Conservation (phyloP, 2,888 invertebrate genomes). For the Hypselothyrea guttata region DNA sequence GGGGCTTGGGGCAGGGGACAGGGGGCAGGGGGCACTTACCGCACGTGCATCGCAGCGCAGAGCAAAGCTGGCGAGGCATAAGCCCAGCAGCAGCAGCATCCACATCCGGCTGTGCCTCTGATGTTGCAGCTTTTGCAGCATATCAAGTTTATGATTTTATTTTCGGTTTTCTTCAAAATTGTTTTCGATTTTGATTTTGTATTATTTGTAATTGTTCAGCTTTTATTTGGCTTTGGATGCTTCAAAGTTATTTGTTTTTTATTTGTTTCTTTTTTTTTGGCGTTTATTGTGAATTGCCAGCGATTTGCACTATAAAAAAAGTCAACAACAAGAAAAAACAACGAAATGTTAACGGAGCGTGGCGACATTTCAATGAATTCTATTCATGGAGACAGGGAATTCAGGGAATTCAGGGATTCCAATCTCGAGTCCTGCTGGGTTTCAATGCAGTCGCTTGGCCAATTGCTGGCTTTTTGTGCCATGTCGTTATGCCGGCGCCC, state of each 20-base stretch:
- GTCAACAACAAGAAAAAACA: conserved; percentile 15
- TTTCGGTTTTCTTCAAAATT: conserved; percentile 12
- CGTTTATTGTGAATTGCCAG: conserved; percentile 31
- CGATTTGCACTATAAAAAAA: conserved; percentile 44
- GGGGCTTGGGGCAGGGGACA: background rate
- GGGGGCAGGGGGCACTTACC: conserved; percentile 72
- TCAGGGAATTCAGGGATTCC: conserved; percentile 8
- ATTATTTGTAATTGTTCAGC: conserved; percentile 1
- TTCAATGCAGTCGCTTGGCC: conserved; percentile 10
- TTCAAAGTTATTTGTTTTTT: conserved; percentile 5
- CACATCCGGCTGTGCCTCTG: conserved; percentile 47
- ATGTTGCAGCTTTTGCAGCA: conserved; percentile 42
- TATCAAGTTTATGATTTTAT: conserved; percentile 17
- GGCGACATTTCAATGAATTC: conserved; percentile 21
- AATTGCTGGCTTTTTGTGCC: conserved; percentile 21
- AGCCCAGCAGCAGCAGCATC: conserved; percentile 64
- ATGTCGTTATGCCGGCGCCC: conserved; percentile 52
- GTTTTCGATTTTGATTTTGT: conserved; percentile 8
- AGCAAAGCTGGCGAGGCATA: conserved; percentile 63
- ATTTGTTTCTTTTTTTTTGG: conserved; percentile 27
- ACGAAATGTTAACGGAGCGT: conserved; percentile 14
- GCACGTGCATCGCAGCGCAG: conserved; percentile 78
- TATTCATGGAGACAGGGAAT: conserved; percentile 18
- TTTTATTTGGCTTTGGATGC: conserved; percentile 1
- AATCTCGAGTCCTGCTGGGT: conserved; percentile 15